Percentiles rank a stretch among this genome's conserved stretches.
These are phyloP conservation scores for Streblospio benedicti DNA, from an alignment of 1,140 invertebrate genomes.

Conservation along the genomic window DNA sequence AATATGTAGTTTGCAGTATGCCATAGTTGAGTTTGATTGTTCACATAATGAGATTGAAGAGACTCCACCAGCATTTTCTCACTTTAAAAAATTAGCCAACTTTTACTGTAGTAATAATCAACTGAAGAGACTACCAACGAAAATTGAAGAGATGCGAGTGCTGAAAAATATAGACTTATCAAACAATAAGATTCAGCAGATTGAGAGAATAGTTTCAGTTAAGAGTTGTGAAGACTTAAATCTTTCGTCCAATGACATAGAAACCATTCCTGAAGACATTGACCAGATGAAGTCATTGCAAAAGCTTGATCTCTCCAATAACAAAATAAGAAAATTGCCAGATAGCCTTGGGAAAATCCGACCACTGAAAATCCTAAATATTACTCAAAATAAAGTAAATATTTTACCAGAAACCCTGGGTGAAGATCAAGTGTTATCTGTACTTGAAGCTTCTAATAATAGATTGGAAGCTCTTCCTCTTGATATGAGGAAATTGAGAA, in stretches of 20 bases:
- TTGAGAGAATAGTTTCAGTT: constrained; percentile 1
- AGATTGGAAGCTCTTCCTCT: constrained; percentile 29
- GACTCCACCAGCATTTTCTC: constrained; percentile 32
- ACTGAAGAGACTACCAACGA: constrained; percentile 29
- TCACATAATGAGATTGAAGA: background rate
- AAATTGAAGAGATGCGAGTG: constrained; percentile 24
- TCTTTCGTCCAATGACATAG: constrained; percentile 22
- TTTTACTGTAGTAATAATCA: constrained; percentile 35
- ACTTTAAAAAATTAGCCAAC: constrained; percentile 26
- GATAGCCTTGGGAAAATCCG: constrained; percentile 32
- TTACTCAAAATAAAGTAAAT: constrained; percentile 33
- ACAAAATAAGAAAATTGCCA: constrained; percentile 36
- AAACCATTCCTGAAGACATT: constrained; percentile 3
- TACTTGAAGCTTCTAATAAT: constrained; percentile 34
- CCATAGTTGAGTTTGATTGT: constrained; percentile 16
- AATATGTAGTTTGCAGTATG: constrained; percentile 31
- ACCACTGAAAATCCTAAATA: constrained; percentile 32
- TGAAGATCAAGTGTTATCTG: constrained; percentile 24
- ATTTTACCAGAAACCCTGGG: constrained; percentile 34
- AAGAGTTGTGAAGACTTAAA: constrained; percentile 5
- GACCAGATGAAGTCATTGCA: constrained; percentile 6
- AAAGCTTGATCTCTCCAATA: constrained; percentile 16
- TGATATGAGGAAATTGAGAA: constrained; percentile 33
- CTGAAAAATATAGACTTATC: constrained; percentile 31
- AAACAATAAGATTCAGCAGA: constrained; percentile 9